A percentile compares a stretch with the other conserved stretches of the same genome.
These are phyloP conservation scores for Brachionus koreanus DNA, from an alignment of 1,140 invertebrate genomes.

Conservation along the genomic window DNA sequence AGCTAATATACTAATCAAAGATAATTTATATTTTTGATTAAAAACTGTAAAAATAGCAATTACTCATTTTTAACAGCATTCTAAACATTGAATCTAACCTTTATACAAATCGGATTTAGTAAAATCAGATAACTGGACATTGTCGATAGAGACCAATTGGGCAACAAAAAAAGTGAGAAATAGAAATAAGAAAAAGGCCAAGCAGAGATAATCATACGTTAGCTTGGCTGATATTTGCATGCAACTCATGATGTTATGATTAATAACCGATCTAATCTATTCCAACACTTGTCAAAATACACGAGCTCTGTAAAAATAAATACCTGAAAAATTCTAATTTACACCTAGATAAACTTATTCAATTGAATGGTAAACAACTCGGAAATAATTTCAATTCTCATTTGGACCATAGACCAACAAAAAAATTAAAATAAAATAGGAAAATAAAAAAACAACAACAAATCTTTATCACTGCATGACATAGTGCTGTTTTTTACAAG, in stretches of 20 bases:
- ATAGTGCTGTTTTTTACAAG: slow-evolving; percentile 22
- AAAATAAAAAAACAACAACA: neutral
- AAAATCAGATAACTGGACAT: neutral
- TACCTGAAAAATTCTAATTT: neutral
- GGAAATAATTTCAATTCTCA: neutral
- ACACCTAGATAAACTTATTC: neutral
- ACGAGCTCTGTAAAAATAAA: neutral
- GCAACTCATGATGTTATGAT: neutral
- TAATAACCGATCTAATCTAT: neutral
- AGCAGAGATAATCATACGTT: slow-evolving; percentile 39
- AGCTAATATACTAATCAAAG: neutral
- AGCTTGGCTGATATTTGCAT: neutral
- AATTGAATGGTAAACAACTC: neutral
- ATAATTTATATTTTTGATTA: neutral
- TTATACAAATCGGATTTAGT: slow-evolving; percentile 1
- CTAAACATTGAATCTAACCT: neutral
- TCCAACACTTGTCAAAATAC: slow-evolving; percentile 19
- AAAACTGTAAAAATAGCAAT: slow-evolving; percentile 5
- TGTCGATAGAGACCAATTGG: neutral
- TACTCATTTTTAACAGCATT: slow-evolving; percentile 3
- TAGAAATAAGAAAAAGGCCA: neutral
- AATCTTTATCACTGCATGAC: neutral
- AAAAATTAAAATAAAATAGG: neutral
- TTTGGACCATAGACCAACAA: neutral
- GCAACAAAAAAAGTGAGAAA: neutral